Conservation (phyloP, 2,113 vertebrate genomes). For the Chloropsis cyanopogon region DNA sequence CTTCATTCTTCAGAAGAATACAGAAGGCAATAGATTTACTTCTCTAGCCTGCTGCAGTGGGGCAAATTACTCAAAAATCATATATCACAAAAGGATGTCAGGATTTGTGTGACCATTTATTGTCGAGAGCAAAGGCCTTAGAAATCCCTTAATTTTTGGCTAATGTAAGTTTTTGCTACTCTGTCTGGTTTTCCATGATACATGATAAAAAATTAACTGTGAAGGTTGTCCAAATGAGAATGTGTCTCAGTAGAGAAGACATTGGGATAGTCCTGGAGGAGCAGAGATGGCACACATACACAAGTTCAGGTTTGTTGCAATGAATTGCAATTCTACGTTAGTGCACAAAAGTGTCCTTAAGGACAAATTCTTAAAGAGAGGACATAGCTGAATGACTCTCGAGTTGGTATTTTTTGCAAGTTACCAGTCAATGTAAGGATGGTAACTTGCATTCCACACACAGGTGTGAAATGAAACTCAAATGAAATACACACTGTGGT, state of each 20-base stretch:
- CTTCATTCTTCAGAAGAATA: not conserved
- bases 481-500: not conserved
- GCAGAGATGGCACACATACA: not conserved
- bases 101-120: not conserved
- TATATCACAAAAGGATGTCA: not conserved
- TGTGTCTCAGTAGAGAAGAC: not conserved
- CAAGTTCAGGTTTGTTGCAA: not conserved
- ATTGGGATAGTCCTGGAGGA: not conserved
- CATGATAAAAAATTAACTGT: accelerated
- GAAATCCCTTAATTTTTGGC: not conserved
- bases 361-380: not conserved
- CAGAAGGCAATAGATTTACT: not conserved
- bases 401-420: not conserved
- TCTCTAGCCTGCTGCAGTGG: not conserved
- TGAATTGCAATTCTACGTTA: not conserved
- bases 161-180: not conserved
- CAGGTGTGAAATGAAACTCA: not conserved
- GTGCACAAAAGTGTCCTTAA: not conserved
- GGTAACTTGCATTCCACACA: not conserved
- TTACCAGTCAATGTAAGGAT: not conserved
- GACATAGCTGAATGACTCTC: not conserved
- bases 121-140: not conserved
- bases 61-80: not conserved
- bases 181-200: not conserved
- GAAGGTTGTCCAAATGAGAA: not conserved